These are phyloP conservation scores for Sardinella longiceps DNA, from an alignment of 2,797 vertebrate species.

Conservation along the genomic window DNA sequence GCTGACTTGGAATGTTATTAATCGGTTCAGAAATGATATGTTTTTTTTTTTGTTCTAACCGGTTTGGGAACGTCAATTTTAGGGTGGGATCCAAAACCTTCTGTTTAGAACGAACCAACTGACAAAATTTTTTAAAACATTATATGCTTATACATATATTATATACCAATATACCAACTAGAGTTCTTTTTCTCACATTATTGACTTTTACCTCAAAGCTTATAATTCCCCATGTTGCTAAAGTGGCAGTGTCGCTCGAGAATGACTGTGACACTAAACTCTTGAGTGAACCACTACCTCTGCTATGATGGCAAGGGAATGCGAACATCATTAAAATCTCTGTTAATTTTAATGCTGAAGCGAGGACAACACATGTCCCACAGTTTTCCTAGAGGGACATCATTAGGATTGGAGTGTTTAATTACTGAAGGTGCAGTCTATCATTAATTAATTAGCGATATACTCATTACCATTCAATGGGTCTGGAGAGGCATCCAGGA, in stretches of 20 bases:
- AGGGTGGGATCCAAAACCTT: no score
- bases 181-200: background rate
- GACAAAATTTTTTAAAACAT: no score
- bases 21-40: no score
- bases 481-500: constrained; percentile 11
- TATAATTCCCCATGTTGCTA: background rate
- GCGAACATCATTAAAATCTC: background rate
- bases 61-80: no score
- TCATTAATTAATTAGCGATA: constrained; percentile 24
- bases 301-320: background rate
- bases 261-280: background rate
- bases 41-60: no score
- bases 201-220: background rate
- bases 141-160: no score
- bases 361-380: constrained; percentile 18
- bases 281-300: background rate
- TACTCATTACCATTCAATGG: constrained; percentile 13
- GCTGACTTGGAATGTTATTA: no score
- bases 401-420: constrained; percentile 27
- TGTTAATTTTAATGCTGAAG: constrained; percentile 25
- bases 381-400: constrained; percentile 20
- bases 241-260: background rate
- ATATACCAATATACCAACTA: background rate
- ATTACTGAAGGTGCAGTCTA: constrained; percentile 25
- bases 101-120: no score